These are phyloP conservation scores for Tricholaema leucomelas DNA, from an alignment of 2,113 vertebrate species.

Conservation along the genomic window DNA sequence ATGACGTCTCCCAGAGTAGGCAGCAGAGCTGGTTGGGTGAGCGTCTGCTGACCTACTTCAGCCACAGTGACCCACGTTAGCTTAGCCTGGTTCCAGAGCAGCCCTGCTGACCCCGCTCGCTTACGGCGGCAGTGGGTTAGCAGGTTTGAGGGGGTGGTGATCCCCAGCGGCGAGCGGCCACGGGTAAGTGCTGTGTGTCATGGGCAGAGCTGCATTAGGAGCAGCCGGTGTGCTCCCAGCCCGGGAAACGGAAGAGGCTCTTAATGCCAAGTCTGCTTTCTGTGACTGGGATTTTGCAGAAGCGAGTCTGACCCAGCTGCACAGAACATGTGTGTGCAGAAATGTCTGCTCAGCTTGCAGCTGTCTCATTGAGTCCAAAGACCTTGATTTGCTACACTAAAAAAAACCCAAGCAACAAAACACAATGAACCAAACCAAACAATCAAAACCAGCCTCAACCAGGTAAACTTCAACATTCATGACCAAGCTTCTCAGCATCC, in stretches of 20 bases:
- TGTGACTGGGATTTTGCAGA: background rate
- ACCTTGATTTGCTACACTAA: too few relatives aligned
- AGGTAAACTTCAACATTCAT: too few relatives aligned
- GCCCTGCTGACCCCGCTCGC: fast-evolving
- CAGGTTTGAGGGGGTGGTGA: background rate
- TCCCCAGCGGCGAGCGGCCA: background rate
- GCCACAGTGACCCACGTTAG: background rate
- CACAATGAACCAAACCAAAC: too few relatives aligned
- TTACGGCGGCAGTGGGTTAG: background rate
- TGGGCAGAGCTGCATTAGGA: background rate
- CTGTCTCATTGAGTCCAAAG: background rate
- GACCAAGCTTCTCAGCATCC: too few relatives aligned
- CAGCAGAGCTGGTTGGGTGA: background rate
- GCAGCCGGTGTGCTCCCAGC: background rate
- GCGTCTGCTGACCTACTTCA: background rate
- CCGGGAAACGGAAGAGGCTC: background rate
- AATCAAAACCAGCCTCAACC: too few relatives aligned
- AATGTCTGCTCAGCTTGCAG: background rate
- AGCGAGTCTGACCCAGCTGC: background rate
- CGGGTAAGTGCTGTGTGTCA: too few relatives aligned
- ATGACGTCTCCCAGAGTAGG: background rate
- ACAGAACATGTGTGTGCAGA: fast-evolving
- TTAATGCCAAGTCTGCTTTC: background rate
- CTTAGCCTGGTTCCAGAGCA: background rate
- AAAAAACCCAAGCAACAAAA: too few relatives aligned